Conservation (phyloP, 2,113 vertebrate species). For the Perccottus glenii region DNA sequence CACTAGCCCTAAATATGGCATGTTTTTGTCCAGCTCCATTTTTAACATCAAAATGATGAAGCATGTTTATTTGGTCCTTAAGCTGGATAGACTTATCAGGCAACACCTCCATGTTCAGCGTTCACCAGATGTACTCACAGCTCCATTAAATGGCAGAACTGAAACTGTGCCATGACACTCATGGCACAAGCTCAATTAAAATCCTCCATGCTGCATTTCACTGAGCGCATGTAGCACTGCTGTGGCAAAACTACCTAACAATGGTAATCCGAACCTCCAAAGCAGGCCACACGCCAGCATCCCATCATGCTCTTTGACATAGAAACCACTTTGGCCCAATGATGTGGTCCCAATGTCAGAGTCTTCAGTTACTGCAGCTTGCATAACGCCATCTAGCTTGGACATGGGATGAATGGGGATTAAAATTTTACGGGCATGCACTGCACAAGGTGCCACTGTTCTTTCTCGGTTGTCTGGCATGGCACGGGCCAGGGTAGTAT, state of each 20-base stretch:
- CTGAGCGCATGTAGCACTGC: conserved; percentile 25
- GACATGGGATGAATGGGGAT: conserved; percentile 61
- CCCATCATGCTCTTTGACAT: conserved; percentile 64
- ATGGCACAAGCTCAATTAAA: conserved; percentile 24
- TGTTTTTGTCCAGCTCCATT: not conserved
- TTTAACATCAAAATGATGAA: not conserved
- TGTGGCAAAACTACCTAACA: conserved; percentile 47
- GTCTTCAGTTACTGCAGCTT: conserved; percentile 61
- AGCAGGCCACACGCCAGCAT: conserved; percentile 21
- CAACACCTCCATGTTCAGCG: conserved; percentile 3
- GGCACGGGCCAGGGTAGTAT: conserved; percentile 47
- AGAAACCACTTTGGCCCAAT: conserved; percentile 44
- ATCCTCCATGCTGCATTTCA: conserved; percentile 36
- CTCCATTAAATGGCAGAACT: conserved; percentile 21
- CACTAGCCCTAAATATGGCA: too few relatives aligned
- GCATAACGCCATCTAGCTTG: conserved; percentile 56
- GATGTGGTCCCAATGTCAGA: conserved; percentile 36
- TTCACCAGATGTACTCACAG: conserved; percentile 43
- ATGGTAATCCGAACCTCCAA: conserved; percentile 41
- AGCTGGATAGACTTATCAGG: conserved; percentile 14
- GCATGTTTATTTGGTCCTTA: conserved; percentile 15
- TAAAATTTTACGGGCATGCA: conserved; percentile 72
- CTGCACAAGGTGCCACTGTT: conserved; percentile 57
- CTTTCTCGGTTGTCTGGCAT: conserved; percentile 44
- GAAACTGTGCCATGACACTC: conserved; percentile 17